These are phyloP conservation scores for Parnassius orleans DNA, from an alignment of 2,888 invertebrate genomes.

Conservation along the genomic window DNA sequence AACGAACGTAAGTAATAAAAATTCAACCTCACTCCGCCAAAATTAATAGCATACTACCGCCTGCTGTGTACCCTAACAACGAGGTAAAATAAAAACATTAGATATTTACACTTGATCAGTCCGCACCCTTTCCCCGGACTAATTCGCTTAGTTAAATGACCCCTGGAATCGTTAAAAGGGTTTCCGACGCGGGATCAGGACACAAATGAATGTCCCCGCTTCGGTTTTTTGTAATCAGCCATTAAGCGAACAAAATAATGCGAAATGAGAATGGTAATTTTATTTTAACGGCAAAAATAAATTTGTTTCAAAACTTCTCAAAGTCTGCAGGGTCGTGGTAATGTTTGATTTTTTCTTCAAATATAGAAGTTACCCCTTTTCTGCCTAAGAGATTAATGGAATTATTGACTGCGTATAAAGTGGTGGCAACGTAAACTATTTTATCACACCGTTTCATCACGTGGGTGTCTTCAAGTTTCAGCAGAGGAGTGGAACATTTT, in stretches of 20 bases:
- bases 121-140: conserved; percentile 60
- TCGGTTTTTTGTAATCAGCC: conserved; percentile 24
- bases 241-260: conserved; percentile 25
- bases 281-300: conserved; percentile 2
- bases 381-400: too few species aligned
- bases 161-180: conserved; percentile 62
- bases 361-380: too few species aligned
- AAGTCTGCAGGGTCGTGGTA: too few species aligned
- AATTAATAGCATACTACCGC: conserved; percentile 15
- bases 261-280: conserved; percentile 10
- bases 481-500: too few species aligned
- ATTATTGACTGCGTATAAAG: too few species aligned
- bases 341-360: too few species aligned
- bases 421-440: too few species aligned
- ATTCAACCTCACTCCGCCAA: neutral
- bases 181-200: conserved; percentile 38
- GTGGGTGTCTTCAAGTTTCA: too few species aligned
- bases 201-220: conserved; percentile 41
- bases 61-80: conserved; percentile 39
- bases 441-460: too few species aligned
- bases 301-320: neutral
- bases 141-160: conserved; percentile 73
- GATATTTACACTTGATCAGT: conserved; percentile 71
- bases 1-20: neutral
- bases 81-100: conserved; percentile 69